phyloP scores from a whole-genome alignment of 2,113 vertebrate species.

The Toxostoma redivivum region DNA sequence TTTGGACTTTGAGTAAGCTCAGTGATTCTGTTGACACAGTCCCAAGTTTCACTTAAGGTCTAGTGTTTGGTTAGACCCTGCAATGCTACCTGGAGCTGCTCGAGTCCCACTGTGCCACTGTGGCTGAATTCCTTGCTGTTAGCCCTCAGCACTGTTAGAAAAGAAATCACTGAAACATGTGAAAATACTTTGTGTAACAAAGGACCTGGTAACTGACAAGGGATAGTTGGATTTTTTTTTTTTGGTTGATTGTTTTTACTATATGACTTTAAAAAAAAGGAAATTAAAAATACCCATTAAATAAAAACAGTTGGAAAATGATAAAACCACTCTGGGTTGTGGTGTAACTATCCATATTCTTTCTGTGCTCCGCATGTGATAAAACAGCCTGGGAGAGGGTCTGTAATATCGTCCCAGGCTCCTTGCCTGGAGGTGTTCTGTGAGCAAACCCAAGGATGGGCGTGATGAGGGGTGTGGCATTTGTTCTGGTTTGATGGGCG shows the following conservation, averaged over 20 bases:
- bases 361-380: not conserved
- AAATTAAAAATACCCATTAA: accelerated
- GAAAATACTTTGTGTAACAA: not conserved
- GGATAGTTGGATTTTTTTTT: not conserved
- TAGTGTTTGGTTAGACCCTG: not conserved
- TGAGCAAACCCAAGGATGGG: not conserved
- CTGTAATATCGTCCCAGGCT: not conserved
- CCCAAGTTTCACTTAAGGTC: not conserved
- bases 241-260: not conserved
- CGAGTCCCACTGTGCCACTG: accelerated
- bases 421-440: not conserved
- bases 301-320: not conserved
- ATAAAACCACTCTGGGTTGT: not conserved
- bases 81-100: not conserved
- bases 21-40: accelerated
- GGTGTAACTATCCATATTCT: not conserved
- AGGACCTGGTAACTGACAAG: not conserved
- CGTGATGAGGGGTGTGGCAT: not conserved
- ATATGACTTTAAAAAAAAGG: not conserved
- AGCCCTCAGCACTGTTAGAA: not conserved
- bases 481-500: not conserved
- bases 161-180: not conserved
- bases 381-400: not conserved
- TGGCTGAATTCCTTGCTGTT: not conserved
- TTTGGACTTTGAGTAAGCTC: not conserved